Evolutionary conservation across 2,888 invertebrate genomes (phyloP), one percentile per base, ranked within the genome.

Genomic region (Ochropacha duplaris): DNA sequence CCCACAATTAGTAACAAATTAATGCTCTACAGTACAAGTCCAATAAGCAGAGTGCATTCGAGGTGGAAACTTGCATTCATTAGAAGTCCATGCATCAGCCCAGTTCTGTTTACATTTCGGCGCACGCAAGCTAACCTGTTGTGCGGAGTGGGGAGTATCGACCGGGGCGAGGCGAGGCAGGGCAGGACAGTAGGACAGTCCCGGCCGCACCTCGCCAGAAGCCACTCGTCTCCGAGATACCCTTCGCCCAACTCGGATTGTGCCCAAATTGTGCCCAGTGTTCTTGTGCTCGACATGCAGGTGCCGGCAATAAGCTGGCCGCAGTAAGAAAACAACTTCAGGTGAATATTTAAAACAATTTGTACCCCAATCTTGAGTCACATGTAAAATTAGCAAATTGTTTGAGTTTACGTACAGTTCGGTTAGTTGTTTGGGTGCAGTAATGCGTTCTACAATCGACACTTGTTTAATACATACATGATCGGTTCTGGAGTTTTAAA

Each of bases 111-210:
- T 72, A 71, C 74, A 54, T 65, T 62, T 70, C 86, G 84, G 89
- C 88, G 90, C 88, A 87, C 88, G 89, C 89, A 88, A 67, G 19
- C 11, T 81, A 85, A 90, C 90, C 89, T 90, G 90, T 90, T 88
- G 89, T 80, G 76, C 73, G 72, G 73, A 63, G 65, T 65, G 72
- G 62, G 60, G 66, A 58, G 66, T 87, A 88, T 88, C 89, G 88
- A 88, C 86, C 86, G 76, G 78, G 76, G 78, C 76, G 77, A 66
- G 74, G 74, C 63, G 62, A n/a, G n/a, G n/a, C n/a, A n/a, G 72
- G 71, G 69, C 74, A n/a, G n/a, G n/a, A n/a, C n/a, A n/a, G n/a
- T n/a, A 78, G 76, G 82, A 74, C 88, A 86, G 88, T 87, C 84
- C 78, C 74, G 81, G 74, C 68, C 73, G 66, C 61, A 66, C 66